Evolutionary conservation across 2,888 invertebrate genomes (phyloP).

Genomic region (Agonopterix subpropinquella): DNA sequence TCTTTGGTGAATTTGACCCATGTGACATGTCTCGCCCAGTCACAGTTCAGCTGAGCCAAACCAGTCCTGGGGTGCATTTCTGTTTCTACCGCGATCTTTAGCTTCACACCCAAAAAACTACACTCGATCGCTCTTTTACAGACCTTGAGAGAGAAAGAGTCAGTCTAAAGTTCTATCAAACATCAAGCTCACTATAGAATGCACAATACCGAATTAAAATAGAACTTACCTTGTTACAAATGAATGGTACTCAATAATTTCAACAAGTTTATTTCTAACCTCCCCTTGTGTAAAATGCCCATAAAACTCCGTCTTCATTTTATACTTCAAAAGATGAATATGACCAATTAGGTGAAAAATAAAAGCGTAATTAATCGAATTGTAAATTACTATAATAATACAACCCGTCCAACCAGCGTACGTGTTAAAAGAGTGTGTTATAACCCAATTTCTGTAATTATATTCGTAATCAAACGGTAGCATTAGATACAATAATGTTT

Average conservation of each 20-base stretch:
- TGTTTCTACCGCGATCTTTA: too few species aligned
- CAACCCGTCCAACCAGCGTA: slow-evolving; percentile 16
- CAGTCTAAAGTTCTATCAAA: too few species aligned
- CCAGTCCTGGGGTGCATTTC: too few species aligned
- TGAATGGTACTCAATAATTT: slow-evolving; percentile 25
- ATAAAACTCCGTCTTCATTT: slow-evolving; percentile 17
- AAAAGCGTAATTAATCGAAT: slow-evolving; percentile 25
- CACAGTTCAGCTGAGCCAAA: too few species aligned
- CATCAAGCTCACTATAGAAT: too few species aligned
- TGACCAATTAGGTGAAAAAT: slow-evolving; percentile 34
- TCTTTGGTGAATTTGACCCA: too few species aligned
- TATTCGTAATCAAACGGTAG: slow-evolving; percentile 35
- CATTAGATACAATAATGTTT: slow-evolving; percentile 31
- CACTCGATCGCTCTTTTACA: too few species aligned
- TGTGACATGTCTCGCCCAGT: too few species aligned
- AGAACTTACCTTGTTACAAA: slow-evolving; percentile 28
- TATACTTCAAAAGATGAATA: slow-evolving; percentile 28
- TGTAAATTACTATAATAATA: slow-evolving; percentile 19
- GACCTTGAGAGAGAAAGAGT: too few species aligned
- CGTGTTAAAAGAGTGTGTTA: slow-evolving; percentile 18
- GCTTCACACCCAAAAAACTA: too few species aligned
- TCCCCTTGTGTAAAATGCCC: slow-evolving; percentile 17
- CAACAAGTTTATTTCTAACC: slow-evolving; percentile 18
- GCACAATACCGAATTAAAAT: too few species aligned
- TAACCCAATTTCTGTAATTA: slow-evolving; percentile 23